Evolutionary conservation across 2,797 vertebrate species (phyloP), one percentile per base, ranked within the genome.

Genomic region (Helarctos malayanus): DNA sequence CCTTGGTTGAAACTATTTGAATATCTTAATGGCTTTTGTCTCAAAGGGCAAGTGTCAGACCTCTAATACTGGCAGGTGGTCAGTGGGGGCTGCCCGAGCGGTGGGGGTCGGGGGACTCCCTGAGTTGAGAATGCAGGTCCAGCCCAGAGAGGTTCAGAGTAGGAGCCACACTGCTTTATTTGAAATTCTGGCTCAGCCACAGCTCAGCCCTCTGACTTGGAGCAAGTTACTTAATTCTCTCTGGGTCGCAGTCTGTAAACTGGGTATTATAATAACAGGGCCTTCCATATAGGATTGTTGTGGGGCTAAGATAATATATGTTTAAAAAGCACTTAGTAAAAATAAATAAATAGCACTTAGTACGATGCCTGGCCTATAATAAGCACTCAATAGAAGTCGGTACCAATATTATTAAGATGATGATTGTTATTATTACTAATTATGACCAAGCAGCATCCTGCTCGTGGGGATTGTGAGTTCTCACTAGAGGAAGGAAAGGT

Each of bases 381-480:
- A 94, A 95, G 80, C 56, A 71, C 52, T 96, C 27, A 2, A 1
- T 4, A 69, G 95, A 91, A 84, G 59, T 85, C 89, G 81, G 32
- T 61, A 92, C 29, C 65, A 41, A 65, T 52, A 59, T 54, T 84
- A 78, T 69, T 78, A 85, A 79, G 71, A 47, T 78, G 27, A 82
- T 88, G 73, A 71, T 75, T 68, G 45, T 47, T 89, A 52, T 94
- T 91, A 49, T 73, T 91, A 49, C 91, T 93, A 95, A 89, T 97
- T 63, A 87, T 92, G 61, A 89, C 52, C 57, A 84, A 90, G 61
- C 38, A 90, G 68, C 69, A 59, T 41, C 59, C 52, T 90, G 57
- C 78, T 80, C 54, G 25, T 3, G 25, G 52, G 47, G 49, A 54
- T 47, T 86, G 15, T 54, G 73, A 87, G 49, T 76, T 81, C 49